Percentiles rank a stretch among this genome's conserved stretches.
phyloP scores from a whole-genome alignment of 2,888 invertebrate species.

The Colletes collaris region DNA sequence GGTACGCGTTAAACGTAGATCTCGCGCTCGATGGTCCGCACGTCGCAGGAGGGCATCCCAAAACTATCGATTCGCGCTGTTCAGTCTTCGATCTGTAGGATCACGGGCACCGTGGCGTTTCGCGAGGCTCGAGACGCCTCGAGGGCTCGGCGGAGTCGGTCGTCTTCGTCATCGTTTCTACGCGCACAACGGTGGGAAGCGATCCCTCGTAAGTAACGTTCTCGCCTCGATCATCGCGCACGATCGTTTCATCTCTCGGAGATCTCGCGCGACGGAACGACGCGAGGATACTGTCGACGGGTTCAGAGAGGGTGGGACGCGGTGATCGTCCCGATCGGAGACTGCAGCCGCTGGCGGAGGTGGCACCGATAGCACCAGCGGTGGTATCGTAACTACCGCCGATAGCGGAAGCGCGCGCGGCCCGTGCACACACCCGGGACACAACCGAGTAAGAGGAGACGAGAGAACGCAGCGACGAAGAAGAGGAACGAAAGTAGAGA shows the following conservation, averaged over 20 bases:
- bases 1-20: constrained; percentile 5
- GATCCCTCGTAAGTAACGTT: no score
- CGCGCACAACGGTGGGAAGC: no score
- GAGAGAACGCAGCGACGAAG: neutral
- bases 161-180: no score
- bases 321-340: constrained; percentile 25
- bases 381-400: constrained; percentile 23
- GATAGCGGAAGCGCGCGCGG: constrained; percentile 40
- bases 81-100: no score
- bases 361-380: constrained; percentile 31
- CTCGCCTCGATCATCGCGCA: no score
- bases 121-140: no score
- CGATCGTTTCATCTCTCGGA: no score
- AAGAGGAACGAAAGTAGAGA: neutral
- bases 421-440: constrained; percentile 64
- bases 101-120: no score
- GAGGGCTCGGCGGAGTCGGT: no score
- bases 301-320: constrained; percentile 55
- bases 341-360: neutral
- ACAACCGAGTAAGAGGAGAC: constrained; percentile 21
- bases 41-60: no score
- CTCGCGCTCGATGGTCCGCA: neutral
- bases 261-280: constrained; percentile 63
- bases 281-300: constrained; percentile 70
- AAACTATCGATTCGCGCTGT: no score